These are phyloP conservation scores for Tipula helvola DNA, from an alignment of 2,888 invertebrate genomes.

Conservation along the genomic window DNA sequence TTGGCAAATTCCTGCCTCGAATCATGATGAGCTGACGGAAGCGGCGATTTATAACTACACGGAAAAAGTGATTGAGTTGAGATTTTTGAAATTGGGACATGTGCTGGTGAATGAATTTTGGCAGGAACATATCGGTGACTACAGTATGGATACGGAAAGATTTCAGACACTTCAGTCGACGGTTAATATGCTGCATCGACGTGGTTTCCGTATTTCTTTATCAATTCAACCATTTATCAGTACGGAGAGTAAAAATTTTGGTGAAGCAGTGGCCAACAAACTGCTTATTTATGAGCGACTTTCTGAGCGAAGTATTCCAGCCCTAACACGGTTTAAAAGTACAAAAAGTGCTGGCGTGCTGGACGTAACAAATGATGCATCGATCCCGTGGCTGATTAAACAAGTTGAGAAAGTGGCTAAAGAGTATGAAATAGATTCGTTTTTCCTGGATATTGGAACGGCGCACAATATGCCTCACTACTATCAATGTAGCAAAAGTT, in stretches of 20 bases:
- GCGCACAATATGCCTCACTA: constrained; percentile 79
- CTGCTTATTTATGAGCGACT: constrained; percentile 69
- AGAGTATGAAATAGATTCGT: constrained; percentile 70
- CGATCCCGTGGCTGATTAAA: constrained; percentile 65
- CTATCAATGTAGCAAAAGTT: constrained; percentile 59
- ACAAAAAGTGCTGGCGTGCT: constrained; percentile 69
- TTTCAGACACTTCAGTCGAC: constrained; percentile 69
- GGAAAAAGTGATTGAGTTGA: constrained; percentile 66
- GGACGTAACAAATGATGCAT: constrained; percentile 73
- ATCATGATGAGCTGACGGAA: constrained; percentile 51
- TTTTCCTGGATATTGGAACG: constrained; percentile 69
- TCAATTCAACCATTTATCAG: constrained; percentile 86
- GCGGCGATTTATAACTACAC: constrained; percentile 69
- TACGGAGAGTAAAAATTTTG: constrained; percentile 72
- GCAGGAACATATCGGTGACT: constrained; percentile 77
- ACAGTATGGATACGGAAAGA: constrained; percentile 61
- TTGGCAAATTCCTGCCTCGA: constrained; percentile 68
- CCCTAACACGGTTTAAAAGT: constrained; percentile 69
- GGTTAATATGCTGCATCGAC: constrained; percentile 64
- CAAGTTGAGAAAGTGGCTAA: constrained; percentile 58
- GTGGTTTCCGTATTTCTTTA: constrained; percentile 77
- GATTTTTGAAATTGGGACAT: constrained; percentile 66
- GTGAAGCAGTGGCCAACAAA: constrained; percentile 60
- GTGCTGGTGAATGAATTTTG: constrained; percentile 69
- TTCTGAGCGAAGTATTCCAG: constrained; percentile 67